These are phyloP conservation scores for Solenopsis fugax DNA, from an alignment of 1,140 invertebrate genomes.

Conservation along the genomic window DNA sequence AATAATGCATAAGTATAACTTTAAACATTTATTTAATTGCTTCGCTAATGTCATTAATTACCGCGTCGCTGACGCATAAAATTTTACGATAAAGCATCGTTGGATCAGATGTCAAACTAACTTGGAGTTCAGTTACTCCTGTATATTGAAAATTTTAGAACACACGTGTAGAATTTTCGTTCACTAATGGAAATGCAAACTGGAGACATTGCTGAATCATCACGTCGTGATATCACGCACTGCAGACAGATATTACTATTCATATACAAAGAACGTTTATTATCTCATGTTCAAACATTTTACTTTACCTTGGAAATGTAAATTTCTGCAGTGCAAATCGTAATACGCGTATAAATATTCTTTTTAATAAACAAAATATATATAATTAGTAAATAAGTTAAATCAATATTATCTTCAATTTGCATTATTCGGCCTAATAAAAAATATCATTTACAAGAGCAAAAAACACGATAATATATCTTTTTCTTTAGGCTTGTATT, in stretches of 20 bases:
- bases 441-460: not conserved
- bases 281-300: conserved; percentile 1
- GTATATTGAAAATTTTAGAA: conserved; percentile 17
- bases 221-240: too few relatives aligned
- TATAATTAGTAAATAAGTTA: not conserved
- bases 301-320: not conserved
- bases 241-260: not conserved
- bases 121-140: not conserved
- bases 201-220: conserved; percentile 13
- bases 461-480: not conserved
- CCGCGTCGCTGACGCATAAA: not conserved
- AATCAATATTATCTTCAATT: not conserved
- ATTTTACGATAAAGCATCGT: not conserved
- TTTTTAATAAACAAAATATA: conserved; percentile 1
- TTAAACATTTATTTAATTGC: not conserved
- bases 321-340: not conserved
- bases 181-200: not conserved
- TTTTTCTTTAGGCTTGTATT: not conserved
- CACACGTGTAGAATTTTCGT: not conserved
- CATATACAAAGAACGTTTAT: not conserved
- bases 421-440: not conserved
- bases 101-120: not conserved
- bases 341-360: not conserved
- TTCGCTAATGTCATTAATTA: not conserved
- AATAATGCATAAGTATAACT: not conserved